Evolutionary conservation across 2,888 invertebrate species (phyloP).

Genomic region (Rhogogaster chlorosoma): DNA sequence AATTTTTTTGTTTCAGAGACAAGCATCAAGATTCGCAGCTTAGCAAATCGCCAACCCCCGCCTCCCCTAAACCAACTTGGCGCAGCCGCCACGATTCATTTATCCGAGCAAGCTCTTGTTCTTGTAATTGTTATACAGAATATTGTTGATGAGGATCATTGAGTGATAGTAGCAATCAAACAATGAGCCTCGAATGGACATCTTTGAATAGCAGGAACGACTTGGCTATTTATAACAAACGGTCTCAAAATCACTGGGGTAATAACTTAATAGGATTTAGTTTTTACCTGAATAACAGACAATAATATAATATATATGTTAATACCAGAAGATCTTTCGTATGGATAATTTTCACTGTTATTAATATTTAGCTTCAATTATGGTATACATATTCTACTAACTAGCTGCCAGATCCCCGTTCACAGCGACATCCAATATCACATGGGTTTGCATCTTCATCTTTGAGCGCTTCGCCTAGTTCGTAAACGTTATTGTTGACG

Average conservation of each 20-base stretch:
- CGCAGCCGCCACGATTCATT: no score
- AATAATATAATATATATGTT: no score
- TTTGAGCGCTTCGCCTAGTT: conserved; percentile 61
- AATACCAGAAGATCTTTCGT: not conserved
- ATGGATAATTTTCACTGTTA: not conserved
- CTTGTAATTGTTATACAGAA: not conserved
- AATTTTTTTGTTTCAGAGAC: not conserved
- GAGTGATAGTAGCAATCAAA: not conserved
- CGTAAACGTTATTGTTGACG: conserved; percentile 62
- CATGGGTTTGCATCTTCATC: conserved; percentile 66
- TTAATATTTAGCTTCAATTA: not conserved
- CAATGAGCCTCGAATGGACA: not conserved
- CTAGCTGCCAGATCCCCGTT: not conserved
- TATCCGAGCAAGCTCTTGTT: no score
- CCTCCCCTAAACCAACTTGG: no score
- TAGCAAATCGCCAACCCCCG: no score
- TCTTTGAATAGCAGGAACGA: not conserved
- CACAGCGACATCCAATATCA: conserved; percentile 64
- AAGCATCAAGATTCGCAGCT: no score
- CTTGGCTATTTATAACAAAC: not conserved
- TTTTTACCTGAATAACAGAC: not conserved
- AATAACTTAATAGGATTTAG: not conserved
- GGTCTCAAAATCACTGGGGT: not conserved
- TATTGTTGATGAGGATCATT: not conserved
- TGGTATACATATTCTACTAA: not conserved